A percentile compares a stretch with the other conserved stretches of the same genome.
These are phyloP conservation scores for Spizaetus ornatus DNA, from an alignment of 2,113 vertebrate species.

Conservation along the genomic window DNA sequence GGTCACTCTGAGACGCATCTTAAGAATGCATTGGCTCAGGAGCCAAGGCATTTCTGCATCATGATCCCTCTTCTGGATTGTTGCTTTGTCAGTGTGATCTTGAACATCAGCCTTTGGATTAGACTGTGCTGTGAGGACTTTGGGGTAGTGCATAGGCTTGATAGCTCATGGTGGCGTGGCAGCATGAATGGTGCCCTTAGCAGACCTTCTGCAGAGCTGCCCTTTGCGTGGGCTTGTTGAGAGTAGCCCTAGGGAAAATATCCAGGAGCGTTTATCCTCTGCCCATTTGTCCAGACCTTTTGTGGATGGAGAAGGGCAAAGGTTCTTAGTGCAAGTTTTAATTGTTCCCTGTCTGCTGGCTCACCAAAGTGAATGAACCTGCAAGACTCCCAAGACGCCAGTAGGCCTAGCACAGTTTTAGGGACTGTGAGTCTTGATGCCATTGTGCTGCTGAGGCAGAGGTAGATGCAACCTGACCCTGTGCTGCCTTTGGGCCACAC, in stretches of 20 bases:
- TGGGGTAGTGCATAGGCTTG: not conserved
- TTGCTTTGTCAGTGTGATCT: not conserved
- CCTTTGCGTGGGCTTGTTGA: not conserved
- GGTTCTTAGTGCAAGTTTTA: not conserved
- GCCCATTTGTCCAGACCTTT: not conserved
- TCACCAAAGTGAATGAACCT: not conserved
- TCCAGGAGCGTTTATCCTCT: not conserved
- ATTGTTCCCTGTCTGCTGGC: not conserved
- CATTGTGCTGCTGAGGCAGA: not conserved
- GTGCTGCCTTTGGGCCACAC: not conserved
- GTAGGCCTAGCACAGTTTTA: not conserved
- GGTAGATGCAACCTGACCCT: not conserved
- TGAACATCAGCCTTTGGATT: not conserved
- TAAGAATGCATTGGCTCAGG: not conserved
- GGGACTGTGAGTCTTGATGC: not conserved
- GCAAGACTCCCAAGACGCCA: not conserved
- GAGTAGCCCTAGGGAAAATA: not conserved
- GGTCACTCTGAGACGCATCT: not conserved
- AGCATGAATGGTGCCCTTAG: not conserved
- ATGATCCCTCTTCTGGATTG: not conserved
- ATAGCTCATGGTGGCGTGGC: not conserved
- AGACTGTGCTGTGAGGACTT: not conserved
- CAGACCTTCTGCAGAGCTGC: not conserved
- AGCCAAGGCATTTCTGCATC: not conserved
- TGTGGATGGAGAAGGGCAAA: not conserved